Evolutionary conservation across 2,888 invertebrate genomes (phyloP), one percentile per base, ranked within the genome.

Genomic region (Gari tellinella): DNA sequence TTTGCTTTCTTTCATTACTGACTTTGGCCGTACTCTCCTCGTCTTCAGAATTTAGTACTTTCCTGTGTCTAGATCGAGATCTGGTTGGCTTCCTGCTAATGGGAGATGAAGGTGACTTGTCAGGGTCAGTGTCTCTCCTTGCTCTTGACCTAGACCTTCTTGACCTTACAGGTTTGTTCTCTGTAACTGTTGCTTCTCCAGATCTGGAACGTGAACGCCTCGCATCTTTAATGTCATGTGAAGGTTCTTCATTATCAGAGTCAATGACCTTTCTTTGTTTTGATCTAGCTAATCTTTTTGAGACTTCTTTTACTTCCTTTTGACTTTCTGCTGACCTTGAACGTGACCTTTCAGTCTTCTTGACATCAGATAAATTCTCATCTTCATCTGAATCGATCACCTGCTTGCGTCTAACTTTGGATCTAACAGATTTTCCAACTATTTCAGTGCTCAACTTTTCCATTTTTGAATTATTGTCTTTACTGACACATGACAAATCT

Each of bases 91-190:
- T 31, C 4, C 10, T 10, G 10, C 4, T 31, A 31, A 10, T 31
- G 31, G 31, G 4, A 31, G 31, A 10, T 31, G 31, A 31, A 31
- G 4, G 5, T 10, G 4, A 7, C 10, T 31, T 31, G 31, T 31
- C 31, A 31, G 31, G 31, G 5, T 51, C 51, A 17, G 37, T 37
- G 17, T 52, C 19, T 48, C 19, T 7, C n/a, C 56, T 60, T 21
- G 31, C 40, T 43, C 58, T 38, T 25, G 64, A 60, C 21, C 62
- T 55, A 14, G 49, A 60, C 49, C 70, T 57, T n/a, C 49, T 31
- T 23, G 52, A 45, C 37, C 40, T 46, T 38, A 31, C 31, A 31
- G 31, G 10, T 31, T 7, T 31, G 31, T 4, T 31, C 31, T 31
- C 31, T 31, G 31, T 31, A 31, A 31, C 10, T 10, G 10, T 4